phyloP scores from a whole-genome alignment of 2,113 vertebrate species.

The Synchiropus splendidus region DNA sequence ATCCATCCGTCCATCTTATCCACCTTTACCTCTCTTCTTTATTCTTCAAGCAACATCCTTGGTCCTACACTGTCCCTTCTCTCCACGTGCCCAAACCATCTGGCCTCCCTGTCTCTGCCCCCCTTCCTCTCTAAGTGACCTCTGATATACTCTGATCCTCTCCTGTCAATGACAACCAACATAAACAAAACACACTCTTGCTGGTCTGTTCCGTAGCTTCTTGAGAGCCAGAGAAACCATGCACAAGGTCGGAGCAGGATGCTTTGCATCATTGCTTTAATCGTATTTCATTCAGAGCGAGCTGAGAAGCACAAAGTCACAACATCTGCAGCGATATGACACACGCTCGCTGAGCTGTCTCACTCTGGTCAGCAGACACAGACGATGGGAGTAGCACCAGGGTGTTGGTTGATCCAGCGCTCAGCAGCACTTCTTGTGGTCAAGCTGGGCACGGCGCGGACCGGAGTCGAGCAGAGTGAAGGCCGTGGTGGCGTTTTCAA shows the following conservation, averaged over 20 bases:
- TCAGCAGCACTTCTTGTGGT: conserved; percentile 58
- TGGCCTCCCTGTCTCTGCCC: too few species aligned
- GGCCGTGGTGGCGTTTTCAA: conserved; percentile 15
- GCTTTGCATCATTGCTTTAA: conserved; percentile 56
- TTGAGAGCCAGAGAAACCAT: background rate
- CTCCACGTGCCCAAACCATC: too few species aligned
- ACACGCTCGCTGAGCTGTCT: conserved; percentile 39
- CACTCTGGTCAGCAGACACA: conserved; percentile 31
- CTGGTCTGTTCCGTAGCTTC: too few species aligned
- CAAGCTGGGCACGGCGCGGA: background rate
- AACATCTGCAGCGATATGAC: conserved; percentile 73
- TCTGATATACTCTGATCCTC: too few species aligned
- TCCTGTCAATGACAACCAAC: too few species aligned
- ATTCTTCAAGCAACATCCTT: too few species aligned
- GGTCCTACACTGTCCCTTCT: too few species aligned
- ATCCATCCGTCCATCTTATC: too few species aligned
- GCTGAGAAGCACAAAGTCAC: conserved; percentile 83
- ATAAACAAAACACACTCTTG: too few species aligned
- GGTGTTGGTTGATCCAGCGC: conserved; percentile 65
- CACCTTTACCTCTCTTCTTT: too few species aligned
- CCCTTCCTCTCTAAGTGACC: too few species aligned
- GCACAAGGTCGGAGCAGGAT: background rate
- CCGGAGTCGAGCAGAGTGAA: conserved; percentile 10
- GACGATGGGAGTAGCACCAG: conserved; percentile 74
- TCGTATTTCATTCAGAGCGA: conserved; percentile 77